Evolutionary conservation across 2,113 vertebrate species (phyloP), one percentile per base, ranked within the genome.

Genomic region (Otis tarda): DNA sequence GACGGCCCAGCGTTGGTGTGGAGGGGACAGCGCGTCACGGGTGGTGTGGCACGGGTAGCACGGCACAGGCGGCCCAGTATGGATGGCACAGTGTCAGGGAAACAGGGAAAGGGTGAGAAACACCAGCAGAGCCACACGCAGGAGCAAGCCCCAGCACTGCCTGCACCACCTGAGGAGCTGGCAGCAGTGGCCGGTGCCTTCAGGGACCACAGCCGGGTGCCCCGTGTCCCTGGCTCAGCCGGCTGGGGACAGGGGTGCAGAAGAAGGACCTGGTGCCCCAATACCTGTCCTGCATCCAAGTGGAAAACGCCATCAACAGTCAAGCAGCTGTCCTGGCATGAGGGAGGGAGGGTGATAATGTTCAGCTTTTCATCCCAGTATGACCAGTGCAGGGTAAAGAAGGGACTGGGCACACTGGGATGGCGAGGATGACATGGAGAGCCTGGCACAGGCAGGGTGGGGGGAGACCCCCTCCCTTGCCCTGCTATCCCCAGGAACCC

Each of bases 281-380:
- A 10, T 91, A 97, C 95, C 95, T 96, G 91, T 60, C 90, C 95
- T 82, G 65, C 21, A 6, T 94, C 95, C 94, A 94, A 30, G 69
- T 1, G 6, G 67, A 95, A 97, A 41, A 96, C 0, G 0, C 70
- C 90, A 33, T 83, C 83, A 0, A 94, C 64, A 21, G 57, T 25
- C 78, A 71, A 53, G 80, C 23, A 55, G 56, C 68, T 84, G 76
- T 49, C 87, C 93, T 95, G 73, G 30, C 28, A 64, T 0, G 0
- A 47, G 50, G 35, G 45, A 84, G 8, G 15, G 71, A 84, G 22
- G 7, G 33, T 21, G 9, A 65, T 8, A 49, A 37, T 9, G 12
- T n/a, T 82, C 56, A 82, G 37, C 33, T 56, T 57, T 28, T 12
- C 15, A 11, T 14, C 28, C 47, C 79, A 86, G 47, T 39, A 16